Evolutionary conservation across 1,140 invertebrate genomes (phyloP), one percentile per base, ranked within the genome.

Genomic region (Monomorium pharaonis): DNA sequence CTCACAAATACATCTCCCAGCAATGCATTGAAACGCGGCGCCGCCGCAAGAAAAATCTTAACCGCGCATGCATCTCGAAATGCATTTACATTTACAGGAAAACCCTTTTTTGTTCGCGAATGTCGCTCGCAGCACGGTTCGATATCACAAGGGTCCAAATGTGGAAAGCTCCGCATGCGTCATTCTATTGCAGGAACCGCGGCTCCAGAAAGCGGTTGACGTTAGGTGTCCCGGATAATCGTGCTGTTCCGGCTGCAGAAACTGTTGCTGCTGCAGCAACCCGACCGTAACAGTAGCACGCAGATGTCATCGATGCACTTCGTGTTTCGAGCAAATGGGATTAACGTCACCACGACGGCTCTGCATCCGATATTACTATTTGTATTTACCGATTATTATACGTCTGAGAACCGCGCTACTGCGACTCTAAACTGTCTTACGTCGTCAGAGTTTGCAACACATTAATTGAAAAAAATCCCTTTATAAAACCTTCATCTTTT

Each of bases 221-320:
- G 85, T 89, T 89, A 89, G 87, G 83, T 56, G 85, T 89, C 58
- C 72, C 84, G 77, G 74, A 89, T 89, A 89, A 89, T 89, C 87
- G 88, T 69, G 72, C 72, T 89, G 84, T 89, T 89, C 88, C 87
- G 87, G 87, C 83, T 86, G 78, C 65, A 86, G 88, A 89, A 89
- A 89, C 88, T 89, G 87, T 89, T 89, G 88, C 88, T 89, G 78
- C 77, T 89, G 58, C 84, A 86, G 87, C 87, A 89, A 67, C 51
- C 65, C 42, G 63, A 47, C 60, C 74, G 84, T 78, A 89, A 89
- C 65, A 86, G 84, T 84, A 84, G 77, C 67, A 69, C 88, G 67
- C 87, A 89, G 87, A 89, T 89, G 88, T 89, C 87, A 89, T 89
- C 84, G 87, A 89, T 89, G 88, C 88, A 89, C 77, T 84, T 89